Conservation (phyloP, 2,113 vertebrate genomes). For the Pollachius pollachius region DNA sequence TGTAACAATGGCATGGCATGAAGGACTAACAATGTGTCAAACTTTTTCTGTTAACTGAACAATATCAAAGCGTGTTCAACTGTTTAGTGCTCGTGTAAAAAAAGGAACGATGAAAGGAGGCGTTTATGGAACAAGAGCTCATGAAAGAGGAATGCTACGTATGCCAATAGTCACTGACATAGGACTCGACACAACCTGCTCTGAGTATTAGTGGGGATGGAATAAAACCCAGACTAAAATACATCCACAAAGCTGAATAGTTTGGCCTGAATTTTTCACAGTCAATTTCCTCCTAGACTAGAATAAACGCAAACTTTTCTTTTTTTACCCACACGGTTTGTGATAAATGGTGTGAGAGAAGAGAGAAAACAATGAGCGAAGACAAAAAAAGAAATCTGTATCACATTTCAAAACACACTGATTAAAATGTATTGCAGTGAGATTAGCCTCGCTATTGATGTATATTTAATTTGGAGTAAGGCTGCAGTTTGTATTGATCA, state of each 20-base stretch:
- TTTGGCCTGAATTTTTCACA: too few species aligned
- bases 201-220: too few species aligned
- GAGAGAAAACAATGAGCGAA: constrained; percentile 19
- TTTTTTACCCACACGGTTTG: background rate
- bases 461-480: constrained; percentile 38
- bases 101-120: background rate
- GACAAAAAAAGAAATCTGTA: background rate
- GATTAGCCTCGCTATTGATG: constrained; percentile 2
- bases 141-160: background rate
- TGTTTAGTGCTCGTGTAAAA: background rate
- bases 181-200: too few species aligned
- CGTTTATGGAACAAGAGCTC: background rate
- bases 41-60: too few species aligned
- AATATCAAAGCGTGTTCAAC: too few species aligned
- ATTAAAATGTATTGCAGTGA: constrained; percentile 36
- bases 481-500: background rate
- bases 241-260: too few species aligned
- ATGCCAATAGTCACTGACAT: background rate
- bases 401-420: constrained; percentile 41
- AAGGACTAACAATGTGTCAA: too few species aligned
- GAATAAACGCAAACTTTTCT: too few species aligned
- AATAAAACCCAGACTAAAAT: too few species aligned
- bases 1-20: too few species aligned
- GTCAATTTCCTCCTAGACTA: too few species aligned
- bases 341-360: background rate